phyloP scores from a whole-genome alignment of 2,797 vertebrate species.

The Catamblyrhynchus diadema region DNA sequence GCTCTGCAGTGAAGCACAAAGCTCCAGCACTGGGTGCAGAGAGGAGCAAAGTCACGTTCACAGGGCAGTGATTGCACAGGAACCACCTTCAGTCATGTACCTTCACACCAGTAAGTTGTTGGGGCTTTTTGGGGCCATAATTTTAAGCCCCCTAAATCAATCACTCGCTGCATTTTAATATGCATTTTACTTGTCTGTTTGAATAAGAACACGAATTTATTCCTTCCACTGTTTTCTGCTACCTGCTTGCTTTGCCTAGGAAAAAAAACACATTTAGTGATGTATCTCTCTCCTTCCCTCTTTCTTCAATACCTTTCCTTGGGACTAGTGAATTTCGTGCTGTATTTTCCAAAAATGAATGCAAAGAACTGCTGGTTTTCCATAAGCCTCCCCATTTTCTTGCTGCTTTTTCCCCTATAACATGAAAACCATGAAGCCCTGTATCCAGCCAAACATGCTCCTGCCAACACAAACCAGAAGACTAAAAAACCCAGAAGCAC shows the following conservation, averaged over 20 bases:
- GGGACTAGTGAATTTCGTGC: not conserved
- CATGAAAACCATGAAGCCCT: fast-evolving
- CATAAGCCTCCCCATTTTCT: not conserved
- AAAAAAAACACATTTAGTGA: not conserved
- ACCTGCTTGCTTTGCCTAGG: not conserved
- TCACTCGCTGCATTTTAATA: not conserved
- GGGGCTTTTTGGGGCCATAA: not conserved
- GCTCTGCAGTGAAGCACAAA: fast-evolving
- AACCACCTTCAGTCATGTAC: not conserved
- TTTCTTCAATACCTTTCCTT: not conserved
- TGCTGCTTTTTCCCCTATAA: not conserved
- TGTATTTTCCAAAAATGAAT: not conserved
- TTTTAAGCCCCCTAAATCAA: not conserved
- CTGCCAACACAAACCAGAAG: not conserved
- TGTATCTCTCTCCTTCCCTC: not conserved
- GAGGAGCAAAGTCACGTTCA: not conserved
- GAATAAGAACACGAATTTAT: not conserved
- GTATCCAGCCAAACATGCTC: not conserved
- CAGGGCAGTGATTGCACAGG: not conserved
- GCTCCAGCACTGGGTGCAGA: not conserved
- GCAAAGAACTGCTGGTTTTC: not conserved
- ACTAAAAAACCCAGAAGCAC: not conserved
- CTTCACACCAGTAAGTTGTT: not conserved
- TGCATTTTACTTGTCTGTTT: not conserved
- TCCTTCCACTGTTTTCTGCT: not conserved